Conservation (phyloP, 2,888 invertebrate species). For the Pterostichus madidus region DNA sequence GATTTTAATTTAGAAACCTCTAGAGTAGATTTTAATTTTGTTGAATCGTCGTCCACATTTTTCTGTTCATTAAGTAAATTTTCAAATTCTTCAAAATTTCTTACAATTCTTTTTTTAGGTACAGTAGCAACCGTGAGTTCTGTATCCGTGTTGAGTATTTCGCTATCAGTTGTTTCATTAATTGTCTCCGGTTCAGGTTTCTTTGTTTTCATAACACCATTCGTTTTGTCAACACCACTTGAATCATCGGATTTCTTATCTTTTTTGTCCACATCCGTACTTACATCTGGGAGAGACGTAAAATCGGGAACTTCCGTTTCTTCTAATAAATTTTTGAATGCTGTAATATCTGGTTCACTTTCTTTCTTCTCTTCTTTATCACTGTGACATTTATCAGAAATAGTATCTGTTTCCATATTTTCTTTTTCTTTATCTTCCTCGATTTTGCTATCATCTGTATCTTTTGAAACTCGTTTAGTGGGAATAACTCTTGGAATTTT, state of each 20-base stretch:
- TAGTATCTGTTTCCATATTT: slow-evolving; percentile 50
- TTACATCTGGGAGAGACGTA: slow-evolving; percentile 77
- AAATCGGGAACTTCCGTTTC: slow-evolving; percentile 81
- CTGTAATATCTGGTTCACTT: slow-evolving; percentile 76
- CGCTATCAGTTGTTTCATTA: background rate
- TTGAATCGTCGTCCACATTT: slow-evolving; percentile 55
- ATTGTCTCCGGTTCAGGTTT: slow-evolving; percentile 6
- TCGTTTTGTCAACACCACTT: slow-evolving; percentile 54
- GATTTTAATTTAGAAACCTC: slow-evolving; percentile 73
- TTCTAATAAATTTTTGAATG: slow-evolving; percentile 82
- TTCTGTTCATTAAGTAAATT: slow-evolving; percentile 68
- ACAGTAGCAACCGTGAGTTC: slow-evolving; percentile 69
- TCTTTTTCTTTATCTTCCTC: slow-evolving; percentile 59
- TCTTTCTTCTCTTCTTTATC: slow-evolving; percentile 66
- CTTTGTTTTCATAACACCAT: slow-evolving; percentile 57
- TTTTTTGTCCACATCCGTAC: slow-evolving; percentile 17
- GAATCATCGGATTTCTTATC: slow-evolving; percentile 60
- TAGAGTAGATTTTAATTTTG: slow-evolving; percentile 61
- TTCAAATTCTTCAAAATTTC: slow-evolving; percentile 76
- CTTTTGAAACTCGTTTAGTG: slow-evolving; percentile 68
- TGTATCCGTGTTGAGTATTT: slow-evolving; percentile 28
- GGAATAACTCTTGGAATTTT: slow-evolving; percentile 83
- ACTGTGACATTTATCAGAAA: slow-evolving; percentile 68
- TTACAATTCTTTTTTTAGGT: slow-evolving; percentile 76
- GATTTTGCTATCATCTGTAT: slow-evolving; percentile 52